These are phyloP conservation scores for Micromesistius poutassou DNA, from an alignment of 2,797 vertebrate species.

Conservation along the genomic window DNA sequence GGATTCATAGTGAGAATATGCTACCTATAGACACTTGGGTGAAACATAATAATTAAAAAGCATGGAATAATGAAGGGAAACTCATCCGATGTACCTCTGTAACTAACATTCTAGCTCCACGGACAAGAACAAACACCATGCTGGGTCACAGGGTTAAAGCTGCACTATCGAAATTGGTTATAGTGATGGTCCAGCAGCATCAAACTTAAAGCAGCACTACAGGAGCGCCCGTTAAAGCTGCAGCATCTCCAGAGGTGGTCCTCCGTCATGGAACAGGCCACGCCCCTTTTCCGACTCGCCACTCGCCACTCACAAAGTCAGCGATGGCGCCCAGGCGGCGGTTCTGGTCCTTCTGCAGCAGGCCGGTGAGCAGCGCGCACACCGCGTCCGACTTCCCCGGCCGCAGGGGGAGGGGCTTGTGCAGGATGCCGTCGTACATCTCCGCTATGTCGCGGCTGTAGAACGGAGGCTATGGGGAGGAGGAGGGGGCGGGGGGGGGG, in stretches of 20 bases:
- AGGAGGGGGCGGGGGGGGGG: not conserved
- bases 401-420: conserved; percentile 85
- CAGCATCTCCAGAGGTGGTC: not conserved
- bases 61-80: not conserved
- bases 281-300: too few species aligned
- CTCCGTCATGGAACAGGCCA: too few species aligned
- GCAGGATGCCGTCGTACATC: conserved; percentile 96
- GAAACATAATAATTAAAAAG: not conserved
- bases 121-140: not conserved
- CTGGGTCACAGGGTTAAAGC: not conserved
- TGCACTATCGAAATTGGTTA: not conserved
- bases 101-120: not conserved
- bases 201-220: not conserved
- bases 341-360: conserved; percentile 93
- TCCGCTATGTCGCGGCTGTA: conserved; percentile 88
- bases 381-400: conserved; percentile 85
- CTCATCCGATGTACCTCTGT: not conserved
- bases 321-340: conserved; percentile 87
- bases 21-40: not conserved
- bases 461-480: conserved; percentile 85
- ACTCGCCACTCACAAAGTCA: conserved; percentile 87
- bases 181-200: not conserved
- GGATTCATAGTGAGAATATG: not conserved
- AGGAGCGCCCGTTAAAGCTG: not conserved
- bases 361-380: conserved; percentile 83